These are phyloP conservation scores for Nothocercus julius DNA, from an alignment of 2,113 vertebrate genomes.

Conservation along the genomic window DNA sequence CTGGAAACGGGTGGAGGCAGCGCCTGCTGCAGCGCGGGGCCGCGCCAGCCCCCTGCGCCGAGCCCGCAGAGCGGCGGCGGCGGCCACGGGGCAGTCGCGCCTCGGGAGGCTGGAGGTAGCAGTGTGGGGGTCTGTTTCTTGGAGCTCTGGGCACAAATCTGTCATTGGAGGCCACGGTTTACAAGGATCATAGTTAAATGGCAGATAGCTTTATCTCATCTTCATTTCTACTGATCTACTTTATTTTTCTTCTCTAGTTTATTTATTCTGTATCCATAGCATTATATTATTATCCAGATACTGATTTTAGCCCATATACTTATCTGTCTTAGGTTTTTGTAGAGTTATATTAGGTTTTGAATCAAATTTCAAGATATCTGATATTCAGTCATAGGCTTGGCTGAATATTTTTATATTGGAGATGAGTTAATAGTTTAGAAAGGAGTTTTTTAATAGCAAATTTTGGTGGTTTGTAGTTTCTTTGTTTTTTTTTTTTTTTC, in stretches of 20 bases:
- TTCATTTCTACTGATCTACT: background rate
- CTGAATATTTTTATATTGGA: background rate
- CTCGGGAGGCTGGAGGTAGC: no score
- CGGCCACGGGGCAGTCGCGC: no score
- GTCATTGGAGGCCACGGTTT: background rate
- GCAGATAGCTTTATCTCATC: background rate
- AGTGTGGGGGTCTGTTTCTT: background rate
- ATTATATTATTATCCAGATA: rapidly evolving
- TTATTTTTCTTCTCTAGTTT: background rate
- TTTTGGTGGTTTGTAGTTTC: background rate
- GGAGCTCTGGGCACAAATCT: background rate
- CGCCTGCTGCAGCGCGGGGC: no score
- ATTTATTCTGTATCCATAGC: background rate
- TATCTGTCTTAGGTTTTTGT: background rate
- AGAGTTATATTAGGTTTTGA: background rate
- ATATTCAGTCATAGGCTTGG: background rate
- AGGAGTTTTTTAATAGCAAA: background rate
- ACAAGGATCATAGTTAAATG: background rate
- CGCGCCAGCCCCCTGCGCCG: no score
- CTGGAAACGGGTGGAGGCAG: no score
- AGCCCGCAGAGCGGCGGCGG: no score
- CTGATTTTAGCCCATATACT: rapidly evolving
- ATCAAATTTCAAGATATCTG: background rate
- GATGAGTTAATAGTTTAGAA: background rate
- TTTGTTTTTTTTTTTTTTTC: background rate